Base-by-base conservation (phyloP, 2,113 vertebrate species). In the Trichechus manatus region DNA sequence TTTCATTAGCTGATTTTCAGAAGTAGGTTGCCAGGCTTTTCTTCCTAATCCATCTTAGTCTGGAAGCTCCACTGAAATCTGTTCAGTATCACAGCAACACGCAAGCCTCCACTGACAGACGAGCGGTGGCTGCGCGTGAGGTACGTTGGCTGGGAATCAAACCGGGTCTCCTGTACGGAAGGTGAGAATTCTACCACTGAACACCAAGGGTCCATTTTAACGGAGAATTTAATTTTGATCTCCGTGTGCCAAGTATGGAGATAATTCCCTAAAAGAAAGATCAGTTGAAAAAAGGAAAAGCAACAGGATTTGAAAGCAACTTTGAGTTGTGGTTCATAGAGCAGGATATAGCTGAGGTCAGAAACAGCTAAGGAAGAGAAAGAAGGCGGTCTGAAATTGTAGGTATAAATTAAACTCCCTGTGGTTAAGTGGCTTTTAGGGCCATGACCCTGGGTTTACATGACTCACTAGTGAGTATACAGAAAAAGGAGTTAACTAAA, bases 271-370 rank as follows among this genome's bases (percentile, higher is more conserved):
- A n/a, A 77, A 79, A 91, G 82, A 70, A 98, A 97, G 79, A 74
- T 47, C 61, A 50, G 13, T 78, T 75, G 66, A 89, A n/a, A 27
- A 94, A 98, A 97, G 79, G 86, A 96, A 98, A 97, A 94, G 19
- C 94, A 95, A 91, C 53, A 96, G 86, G 87, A 33, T 2, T 0
- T 87, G 29, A 87, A 95, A 97, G 89, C 72, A 83, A 95, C 29
- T 31, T 70, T 92, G 94, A 81, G 72, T 82, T 33, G 0, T 1
- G 81, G 33, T 94, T 42, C 13, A 44, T 75, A 84, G 74, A 94
- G 72, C 0, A 0, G 95, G 77, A 70, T 86, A 91, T 47, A 10
- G 89, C 89, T 97, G 93, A 78, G 97, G 84, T 59, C 13, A 33
- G 89, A 79, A 36, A 2, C 53, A 93, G 85, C 2, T 7, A 95